Evolutionary conservation across 2,113 vertebrate genomes (phyloP).

Genomic region (Tautogolabrus adspersus): DNA sequence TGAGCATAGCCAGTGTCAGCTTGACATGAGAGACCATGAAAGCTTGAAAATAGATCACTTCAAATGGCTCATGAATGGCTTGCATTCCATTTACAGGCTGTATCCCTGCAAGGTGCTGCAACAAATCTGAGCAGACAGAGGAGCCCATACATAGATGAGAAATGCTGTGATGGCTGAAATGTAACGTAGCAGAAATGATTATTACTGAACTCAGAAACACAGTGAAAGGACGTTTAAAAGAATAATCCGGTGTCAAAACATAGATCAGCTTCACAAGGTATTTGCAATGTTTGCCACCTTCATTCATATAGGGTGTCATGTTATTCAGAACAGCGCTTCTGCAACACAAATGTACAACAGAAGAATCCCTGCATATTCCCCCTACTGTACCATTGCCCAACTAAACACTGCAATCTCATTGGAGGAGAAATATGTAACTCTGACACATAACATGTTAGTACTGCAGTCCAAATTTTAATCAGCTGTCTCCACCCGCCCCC

Average conservation of each 20-base stretch:
- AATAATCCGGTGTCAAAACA: background rate
- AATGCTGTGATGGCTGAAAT: slow-evolving; percentile 17
- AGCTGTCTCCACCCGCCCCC: too few species aligned
- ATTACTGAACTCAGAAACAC: background rate
- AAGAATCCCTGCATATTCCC: background rate
- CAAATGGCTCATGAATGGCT: slow-evolving; percentile 46
- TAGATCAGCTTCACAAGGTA: background rate
- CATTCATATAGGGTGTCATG: background rate
- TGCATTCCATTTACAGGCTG: slow-evolving; percentile 45
- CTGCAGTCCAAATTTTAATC: too few species aligned
- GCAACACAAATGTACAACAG: background rate
- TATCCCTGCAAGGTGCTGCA: slow-evolving; percentile 14
- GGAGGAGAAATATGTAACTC: too few species aligned
- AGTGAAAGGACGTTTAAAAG: background rate
- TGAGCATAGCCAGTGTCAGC: slow-evolving; percentile 26
- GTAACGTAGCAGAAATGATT: background rate
- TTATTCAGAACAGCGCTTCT: background rate
- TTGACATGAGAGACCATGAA: slow-evolving; percentile 35
- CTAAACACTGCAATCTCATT: background rate
- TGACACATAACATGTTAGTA: too few species aligned
- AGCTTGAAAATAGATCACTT: slow-evolving; percentile 45
- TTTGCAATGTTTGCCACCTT: background rate
- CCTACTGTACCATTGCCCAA: background rate
- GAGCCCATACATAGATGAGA: slow-evolving; percentile 13
- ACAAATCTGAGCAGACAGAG: slow-evolving; percentile 12